These are phyloP conservation scores for Betta splendens DNA, from an alignment of 2,797 vertebrate species.

Conservation along the genomic window DNA sequence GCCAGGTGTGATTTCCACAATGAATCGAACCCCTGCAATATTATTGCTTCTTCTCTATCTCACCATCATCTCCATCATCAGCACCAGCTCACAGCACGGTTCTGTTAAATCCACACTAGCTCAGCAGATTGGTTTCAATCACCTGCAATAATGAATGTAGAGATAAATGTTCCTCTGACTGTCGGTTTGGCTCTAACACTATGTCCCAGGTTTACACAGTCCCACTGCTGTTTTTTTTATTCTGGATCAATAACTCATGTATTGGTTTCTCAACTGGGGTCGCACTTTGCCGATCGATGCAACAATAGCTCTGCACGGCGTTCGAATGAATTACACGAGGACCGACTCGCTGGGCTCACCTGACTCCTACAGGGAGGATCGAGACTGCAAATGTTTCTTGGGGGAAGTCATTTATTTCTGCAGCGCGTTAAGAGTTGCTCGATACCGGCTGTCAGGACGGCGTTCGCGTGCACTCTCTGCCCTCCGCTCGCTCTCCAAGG, in stretches of 20 bases:
- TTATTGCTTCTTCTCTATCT: neutral
- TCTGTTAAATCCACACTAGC: neutral
- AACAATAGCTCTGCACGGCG: conserved; percentile 36
- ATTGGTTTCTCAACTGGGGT: conserved; percentile 46
- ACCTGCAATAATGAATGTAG: conserved; percentile 2
- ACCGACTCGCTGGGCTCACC: conserved; percentile 10
- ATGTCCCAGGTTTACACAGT: conserved; percentile 12
- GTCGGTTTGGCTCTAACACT: conserved; percentile 24
- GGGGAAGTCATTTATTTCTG: conserved; percentile 38
- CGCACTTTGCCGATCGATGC: conserved; percentile 57
- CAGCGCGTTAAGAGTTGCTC: conserved; percentile 24
- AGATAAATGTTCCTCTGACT: conserved; percentile 10
- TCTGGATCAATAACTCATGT: conserved; percentile 61
- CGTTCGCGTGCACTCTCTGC: conserved; percentile 10
- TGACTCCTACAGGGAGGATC: conserved; percentile 31
- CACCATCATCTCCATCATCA: neutral
- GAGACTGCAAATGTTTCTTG: conserved; percentile 40
- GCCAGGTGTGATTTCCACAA: neutral
- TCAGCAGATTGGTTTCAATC: conserved; percentile 3
- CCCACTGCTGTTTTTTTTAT: conserved; percentile 43
- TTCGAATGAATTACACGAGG: conserved; percentile 54
- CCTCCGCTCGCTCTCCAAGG: conserved; percentile 17
- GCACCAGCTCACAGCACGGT: too few relatives aligned
- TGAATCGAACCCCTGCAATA: neutral
- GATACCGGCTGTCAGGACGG: conserved; percentile 1